Percentiles rank a stretch among this genome's conserved stretches.
These are phyloP conservation scores for Galeruca laticollis DNA, from an alignment of 2,888 invertebrate genomes.

Conservation along the genomic window DNA sequence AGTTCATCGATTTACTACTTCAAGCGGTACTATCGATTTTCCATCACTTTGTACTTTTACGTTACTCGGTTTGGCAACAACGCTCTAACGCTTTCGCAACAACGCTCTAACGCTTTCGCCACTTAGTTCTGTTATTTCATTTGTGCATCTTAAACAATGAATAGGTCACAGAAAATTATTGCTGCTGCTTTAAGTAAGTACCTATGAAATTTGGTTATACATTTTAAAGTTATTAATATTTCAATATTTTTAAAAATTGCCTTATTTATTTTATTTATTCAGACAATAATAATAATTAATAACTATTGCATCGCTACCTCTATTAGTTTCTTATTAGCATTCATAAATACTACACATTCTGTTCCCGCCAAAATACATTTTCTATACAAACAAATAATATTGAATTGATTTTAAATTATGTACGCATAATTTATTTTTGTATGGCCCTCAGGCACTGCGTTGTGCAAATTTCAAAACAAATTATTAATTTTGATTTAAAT, in stretches of 20 bases:
- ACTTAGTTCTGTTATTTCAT: conserved; percentile 3
- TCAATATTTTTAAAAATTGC: too few species aligned
- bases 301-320: background rate
- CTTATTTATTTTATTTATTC: too few species aligned
- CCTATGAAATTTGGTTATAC: too few species aligned
- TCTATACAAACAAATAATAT: background rate
- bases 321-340: background rate
- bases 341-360: background rate
- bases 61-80: too few species aligned
- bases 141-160: background rate
- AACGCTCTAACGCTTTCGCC: too few species aligned
- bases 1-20: too few species aligned
- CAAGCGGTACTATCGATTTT: too few species aligned
- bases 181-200: too few species aligned
- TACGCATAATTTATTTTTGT: background rate
- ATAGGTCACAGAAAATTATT: background rate
- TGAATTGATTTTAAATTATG: background rate
- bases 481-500: background rate
- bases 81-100: background rate
- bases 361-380: background rate
- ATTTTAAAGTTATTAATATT: too few species aligned
- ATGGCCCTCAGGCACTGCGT: background rate
- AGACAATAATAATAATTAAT: too few species aligned
- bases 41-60: too few species aligned
- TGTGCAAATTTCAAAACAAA: background rate